A percentile compares a stretch with the other conserved stretches of the same genome.
phyloP scores from a whole-genome alignment of 2,888 invertebrate genomes.

The Drosophila recens region DNA sequence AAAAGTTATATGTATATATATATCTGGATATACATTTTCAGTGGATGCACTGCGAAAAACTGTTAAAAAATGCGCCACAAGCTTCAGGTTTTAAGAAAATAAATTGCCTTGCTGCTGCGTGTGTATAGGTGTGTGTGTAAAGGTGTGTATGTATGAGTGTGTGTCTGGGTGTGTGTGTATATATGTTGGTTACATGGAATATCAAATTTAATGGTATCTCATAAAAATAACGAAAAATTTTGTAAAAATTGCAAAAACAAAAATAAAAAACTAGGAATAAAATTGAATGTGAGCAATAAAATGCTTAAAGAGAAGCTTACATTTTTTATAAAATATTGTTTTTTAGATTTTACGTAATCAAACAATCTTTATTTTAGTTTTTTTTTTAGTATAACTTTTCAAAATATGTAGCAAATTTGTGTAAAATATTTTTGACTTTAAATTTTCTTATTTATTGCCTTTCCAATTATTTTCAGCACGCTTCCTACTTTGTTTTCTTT shows the following conservation, averaged over 20 bases:
- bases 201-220: conserved; percentile 11
- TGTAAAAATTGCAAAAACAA: not conserved
- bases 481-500: too few relatives aligned
- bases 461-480: too few relatives aligned
- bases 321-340: too few relatives aligned
- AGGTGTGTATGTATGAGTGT: not conserved
- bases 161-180: not conserved
- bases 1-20: not conserved
- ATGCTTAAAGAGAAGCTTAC: too few relatives aligned
- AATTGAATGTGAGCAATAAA: too few relatives aligned
- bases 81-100: conserved; percentile 27
- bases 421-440: too few relatives aligned
- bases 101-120: conserved; percentile 46
- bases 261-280: not conserved
- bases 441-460: too few relatives aligned
- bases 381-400: too few relatives aligned
- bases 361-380: too few relatives aligned
- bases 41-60: conserved; percentile 5
- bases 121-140: not conserved
- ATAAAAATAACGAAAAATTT: not conserved
- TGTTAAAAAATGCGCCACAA: conserved; percentile 16
- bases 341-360: too few relatives aligned
- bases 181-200: not conserved
- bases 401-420: too few relatives aligned
- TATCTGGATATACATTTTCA: not conserved